Evolutionary conservation across 2,113 vertebrate species (phyloP).

Genomic region (Carettochelys insculpta): DNA sequence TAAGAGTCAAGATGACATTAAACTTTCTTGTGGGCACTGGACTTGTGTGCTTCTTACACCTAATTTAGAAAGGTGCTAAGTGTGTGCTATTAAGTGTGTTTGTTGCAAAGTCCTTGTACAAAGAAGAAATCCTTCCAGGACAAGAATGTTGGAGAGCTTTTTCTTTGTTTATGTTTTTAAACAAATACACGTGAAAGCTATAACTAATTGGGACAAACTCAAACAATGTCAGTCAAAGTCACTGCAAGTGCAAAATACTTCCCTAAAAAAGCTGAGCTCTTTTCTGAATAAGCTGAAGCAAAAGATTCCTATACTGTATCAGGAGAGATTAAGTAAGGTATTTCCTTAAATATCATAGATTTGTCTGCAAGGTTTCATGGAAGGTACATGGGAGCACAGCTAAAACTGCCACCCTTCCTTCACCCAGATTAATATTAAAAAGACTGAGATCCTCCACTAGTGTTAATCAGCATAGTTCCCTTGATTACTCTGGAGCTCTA

Average conservation of each 20-base stretch:
- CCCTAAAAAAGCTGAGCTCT: not conserved
- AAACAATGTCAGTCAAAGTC: not conserved
- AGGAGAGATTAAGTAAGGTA: slow-evolving; percentile 7
- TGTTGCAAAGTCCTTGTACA: not conserved
- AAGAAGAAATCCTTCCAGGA: not conserved
- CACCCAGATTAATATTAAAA: not conserved
- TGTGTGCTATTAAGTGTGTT: not conserved
- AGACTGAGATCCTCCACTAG: not conserved
- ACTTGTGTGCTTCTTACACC: not conserved
- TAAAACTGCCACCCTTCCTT: not conserved
- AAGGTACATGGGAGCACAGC: not conserved
- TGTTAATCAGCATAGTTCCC: not conserved
- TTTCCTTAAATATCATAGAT: not conserved
- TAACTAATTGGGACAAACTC: not conserved
- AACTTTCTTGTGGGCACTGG: not conserved
- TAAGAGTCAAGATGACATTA: slow-evolving; percentile 18
- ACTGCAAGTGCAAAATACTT: not conserved
- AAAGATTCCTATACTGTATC: not conserved
- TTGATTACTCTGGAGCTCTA: slow-evolving; percentile 14
- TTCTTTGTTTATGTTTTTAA: not conserved
- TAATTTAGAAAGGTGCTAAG: not conserved
- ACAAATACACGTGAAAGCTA: not conserved
- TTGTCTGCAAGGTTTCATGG: not conserved
- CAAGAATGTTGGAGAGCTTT: not conserved
- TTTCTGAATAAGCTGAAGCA: not conserved